Evolutionary conservation across 1,140 invertebrate genomes (phyloP).

Genomic region (Eriosoma lanigerum): DNA sequence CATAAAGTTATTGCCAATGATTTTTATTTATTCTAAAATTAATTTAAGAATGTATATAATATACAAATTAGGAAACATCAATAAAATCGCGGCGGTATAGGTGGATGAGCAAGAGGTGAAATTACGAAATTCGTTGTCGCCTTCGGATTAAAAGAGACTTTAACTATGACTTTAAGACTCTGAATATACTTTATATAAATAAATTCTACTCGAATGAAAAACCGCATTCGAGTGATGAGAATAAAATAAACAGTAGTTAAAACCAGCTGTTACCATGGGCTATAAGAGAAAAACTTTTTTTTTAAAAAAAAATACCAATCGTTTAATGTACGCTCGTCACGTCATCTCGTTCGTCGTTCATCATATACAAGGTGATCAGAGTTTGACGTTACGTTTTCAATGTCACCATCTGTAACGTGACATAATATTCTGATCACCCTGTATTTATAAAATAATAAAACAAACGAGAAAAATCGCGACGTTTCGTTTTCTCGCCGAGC

Average conservation of each 20-base stretch:
- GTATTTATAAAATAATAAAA: background rate
- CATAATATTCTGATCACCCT: too few relatives aligned
- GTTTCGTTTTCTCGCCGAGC: background rate
- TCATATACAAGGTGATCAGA: background rate
- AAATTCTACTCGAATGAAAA: background rate
- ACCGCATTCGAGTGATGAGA: conserved; percentile 11
- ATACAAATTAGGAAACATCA: background rate
- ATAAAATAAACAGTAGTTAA: conserved; percentile 35
- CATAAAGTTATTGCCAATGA: too few relatives aligned
- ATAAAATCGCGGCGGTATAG: background rate
- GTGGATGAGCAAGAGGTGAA: background rate
- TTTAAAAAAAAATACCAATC: background rate
- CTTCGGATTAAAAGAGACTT: conserved; percentile 17
- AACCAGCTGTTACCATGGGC: conserved; percentile 11
- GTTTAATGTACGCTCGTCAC: conserved; percentile 44
- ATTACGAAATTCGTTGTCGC: conserved; percentile 6
- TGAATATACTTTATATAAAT: background rate
- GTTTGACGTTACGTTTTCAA: too few relatives aligned
- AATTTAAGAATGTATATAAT: too few relatives aligned
- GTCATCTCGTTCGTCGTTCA: conserved; percentile 19
- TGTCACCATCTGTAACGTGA: too few relatives aligned
- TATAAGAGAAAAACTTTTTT: background rate
- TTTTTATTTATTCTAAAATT: too few relatives aligned
- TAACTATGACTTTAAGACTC: too few relatives aligned
- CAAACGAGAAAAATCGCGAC: conserved; percentile 14